Conservation (phyloP, 2,113 vertebrate species). For the Stigmatopora argus region DNA sequence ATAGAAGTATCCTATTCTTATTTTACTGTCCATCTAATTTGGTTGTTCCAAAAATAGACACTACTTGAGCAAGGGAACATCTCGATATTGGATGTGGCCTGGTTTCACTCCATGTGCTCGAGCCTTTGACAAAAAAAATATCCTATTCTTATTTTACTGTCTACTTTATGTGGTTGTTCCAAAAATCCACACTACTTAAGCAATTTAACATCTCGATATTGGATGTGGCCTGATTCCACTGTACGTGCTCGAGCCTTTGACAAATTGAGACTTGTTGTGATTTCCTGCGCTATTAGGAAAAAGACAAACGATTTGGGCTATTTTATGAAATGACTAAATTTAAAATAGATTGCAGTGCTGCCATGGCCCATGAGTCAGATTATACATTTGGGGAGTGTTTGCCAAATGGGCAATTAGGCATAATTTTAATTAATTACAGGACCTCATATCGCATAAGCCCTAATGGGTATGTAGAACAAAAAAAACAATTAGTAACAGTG, state of each 20-base stretch:
- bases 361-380: constrained; percentile 35
- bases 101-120: constrained; percentile 8
- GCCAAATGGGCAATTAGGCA: constrained; percentile 31
- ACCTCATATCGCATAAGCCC: constrained; percentile 28
- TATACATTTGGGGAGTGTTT: constrained; percentile 16
- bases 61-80: constrained; percentile 6
- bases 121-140: not conserved
- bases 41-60: constrained; percentile 13
- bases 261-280: constrained; percentile 1
- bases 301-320: constrained; percentile 13
- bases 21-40: constrained; percentile 3
- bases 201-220: not conserved
- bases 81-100: constrained; percentile 7
- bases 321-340: constrained; percentile 3
- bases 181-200: constrained; percentile 14
- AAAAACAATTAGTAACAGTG: not conserved
- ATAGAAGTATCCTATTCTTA: constrained; percentile 11
- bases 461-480: constrained; percentile 9
- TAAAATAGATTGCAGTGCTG: constrained; percentile 8
- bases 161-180: constrained; percentile 8
- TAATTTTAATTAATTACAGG: constrained; percentile 42
- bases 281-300: constrained; percentile 18
- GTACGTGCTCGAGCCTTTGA: not conserved
- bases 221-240: constrained; percentile 19
- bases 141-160: constrained; percentile 5